phyloP scores from a whole-genome alignment of 37 sponge, comb jelly and placozoan genomes.

The Agelas oroides region DNA sequence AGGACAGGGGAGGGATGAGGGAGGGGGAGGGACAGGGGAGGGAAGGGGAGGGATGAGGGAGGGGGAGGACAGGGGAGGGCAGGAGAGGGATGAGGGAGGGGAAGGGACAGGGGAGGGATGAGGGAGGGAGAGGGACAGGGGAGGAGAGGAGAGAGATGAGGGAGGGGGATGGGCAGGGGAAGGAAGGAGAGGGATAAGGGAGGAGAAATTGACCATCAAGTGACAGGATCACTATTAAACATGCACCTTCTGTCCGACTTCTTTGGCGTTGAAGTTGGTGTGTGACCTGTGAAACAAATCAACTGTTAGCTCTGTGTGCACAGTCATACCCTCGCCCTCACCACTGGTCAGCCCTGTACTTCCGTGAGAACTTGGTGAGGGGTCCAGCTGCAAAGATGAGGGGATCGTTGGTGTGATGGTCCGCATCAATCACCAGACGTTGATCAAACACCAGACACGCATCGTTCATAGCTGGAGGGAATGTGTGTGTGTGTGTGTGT shows the following conservation, averaged over 20 bases:
- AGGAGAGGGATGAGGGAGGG: too few species aligned
- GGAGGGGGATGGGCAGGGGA: not conserved
- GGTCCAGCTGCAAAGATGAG: constrained; percentile 92
- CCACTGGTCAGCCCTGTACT: constrained; percentile 84
- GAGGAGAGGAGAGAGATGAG: not conserved
- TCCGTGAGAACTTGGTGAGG: constrained; percentile 92
- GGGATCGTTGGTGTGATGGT: constrained; percentile 90
- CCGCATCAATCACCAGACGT: constrained; percentile 83
- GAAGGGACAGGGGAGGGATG: constrained; percentile 23
- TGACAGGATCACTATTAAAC: not conserved
- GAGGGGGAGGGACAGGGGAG: not conserved
- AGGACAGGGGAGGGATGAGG: not conserved
- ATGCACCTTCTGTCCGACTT: constrained; percentile 76
- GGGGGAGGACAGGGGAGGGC: too few species aligned
- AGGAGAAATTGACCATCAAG: not conserved
- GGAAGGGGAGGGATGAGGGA: too few species aligned
- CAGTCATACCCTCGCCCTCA: constrained; percentile 4
- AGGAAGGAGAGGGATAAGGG: too few species aligned
- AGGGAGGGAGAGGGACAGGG: too few species aligned
- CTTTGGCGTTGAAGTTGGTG: constrained; percentile 72
- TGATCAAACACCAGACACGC: constrained; percentile 95
- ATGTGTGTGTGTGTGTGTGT: not conserved
- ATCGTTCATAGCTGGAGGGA: constrained; percentile 86
- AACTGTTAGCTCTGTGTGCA: not conserved
- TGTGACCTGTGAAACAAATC: constrained; percentile 54